A percentile compares a stretch with the other conserved stretches of the same genome.
Evolutionary conservation across 2,797 vertebrate species (phyloP).

Genomic region (Loriculus beryllinus): DNA sequence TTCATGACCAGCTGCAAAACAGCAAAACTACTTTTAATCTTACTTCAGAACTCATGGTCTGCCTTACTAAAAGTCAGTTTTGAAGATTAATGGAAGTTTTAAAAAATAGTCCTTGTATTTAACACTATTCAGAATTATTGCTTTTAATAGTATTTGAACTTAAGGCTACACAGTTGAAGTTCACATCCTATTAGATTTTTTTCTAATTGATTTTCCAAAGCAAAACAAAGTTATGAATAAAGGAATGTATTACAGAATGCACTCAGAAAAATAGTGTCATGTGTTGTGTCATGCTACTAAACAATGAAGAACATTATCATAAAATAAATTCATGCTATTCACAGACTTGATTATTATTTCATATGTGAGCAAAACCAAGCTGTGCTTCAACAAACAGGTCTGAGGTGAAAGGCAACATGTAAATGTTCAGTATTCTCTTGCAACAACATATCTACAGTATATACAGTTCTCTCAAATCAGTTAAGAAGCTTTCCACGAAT

Average conservation of each 20-base stretch:
- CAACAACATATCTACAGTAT: not conserved
- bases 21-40: not conserved
- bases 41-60: not conserved
- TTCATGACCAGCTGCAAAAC: not conserved
- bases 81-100: not conserved
- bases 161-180: not conserved
- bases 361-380: not conserved
- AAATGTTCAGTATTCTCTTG: not conserved
- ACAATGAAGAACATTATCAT: not conserved
- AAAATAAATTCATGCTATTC: not conserved
- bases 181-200: not conserved
- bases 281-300: not conserved
- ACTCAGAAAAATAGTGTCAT: not conserved
- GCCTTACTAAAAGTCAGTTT: not conserved
- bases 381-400: not conserved
- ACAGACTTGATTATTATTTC: not conserved
- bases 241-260: not conserved
- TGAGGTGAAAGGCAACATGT: not conserved
- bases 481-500: not conserved
- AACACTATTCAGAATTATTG: not conserved
- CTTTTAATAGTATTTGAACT: not conserved
- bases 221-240: not conserved
- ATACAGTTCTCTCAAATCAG: not conserved
- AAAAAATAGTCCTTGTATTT: not conserved
- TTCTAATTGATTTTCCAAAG: not conserved